Evolutionary conservation across 2,113 vertebrate genomes (phyloP).

Genomic region (Lamprologus ornatipinnis): DNA sequence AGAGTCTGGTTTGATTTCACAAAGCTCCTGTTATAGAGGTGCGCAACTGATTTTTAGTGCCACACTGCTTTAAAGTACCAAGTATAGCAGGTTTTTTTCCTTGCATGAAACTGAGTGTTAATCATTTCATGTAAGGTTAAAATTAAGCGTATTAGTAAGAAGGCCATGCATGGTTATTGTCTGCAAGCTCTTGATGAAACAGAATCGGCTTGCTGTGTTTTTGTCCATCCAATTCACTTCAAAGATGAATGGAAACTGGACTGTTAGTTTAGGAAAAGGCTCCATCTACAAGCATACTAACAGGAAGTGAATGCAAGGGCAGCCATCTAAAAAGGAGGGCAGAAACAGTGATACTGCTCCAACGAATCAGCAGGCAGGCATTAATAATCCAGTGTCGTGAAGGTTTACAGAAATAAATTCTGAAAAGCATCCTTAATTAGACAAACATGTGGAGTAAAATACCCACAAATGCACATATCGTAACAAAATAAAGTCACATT

Average conservation of each 20-base stretch:
- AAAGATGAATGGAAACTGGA: neutral
- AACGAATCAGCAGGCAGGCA: neutral
- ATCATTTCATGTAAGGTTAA: slow-evolving; percentile 6
- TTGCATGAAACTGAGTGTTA: slow-evolving; percentile 15
- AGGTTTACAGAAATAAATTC: neutral
- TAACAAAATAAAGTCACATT: neutral
- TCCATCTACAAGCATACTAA: neutral
- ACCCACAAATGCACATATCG: neutral
- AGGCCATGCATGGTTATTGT: neutral
- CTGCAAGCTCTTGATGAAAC: neutral
- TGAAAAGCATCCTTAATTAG: neutral
- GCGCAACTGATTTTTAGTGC: slow-evolving; percentile 2
- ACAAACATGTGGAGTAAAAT: neutral
- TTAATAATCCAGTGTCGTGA: neutral
- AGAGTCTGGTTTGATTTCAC: slow-evolving; percentile 74
- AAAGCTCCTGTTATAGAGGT: slow-evolving; percentile 11
- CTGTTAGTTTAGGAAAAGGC: neutral
- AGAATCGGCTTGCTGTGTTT: neutral
- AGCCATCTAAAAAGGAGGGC: slow-evolving; percentile 13
- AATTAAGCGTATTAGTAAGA: neutral
- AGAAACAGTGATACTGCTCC: neutral
- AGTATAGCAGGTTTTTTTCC: neutral
- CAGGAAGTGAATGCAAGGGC: neutral
- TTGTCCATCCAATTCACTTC: neutral
- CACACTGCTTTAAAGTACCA: neutral